These are phyloP conservation scores for Andrena chrysosceles DNA, from an alignment of 2,888 invertebrate species.

Conservation along the genomic window DNA sequence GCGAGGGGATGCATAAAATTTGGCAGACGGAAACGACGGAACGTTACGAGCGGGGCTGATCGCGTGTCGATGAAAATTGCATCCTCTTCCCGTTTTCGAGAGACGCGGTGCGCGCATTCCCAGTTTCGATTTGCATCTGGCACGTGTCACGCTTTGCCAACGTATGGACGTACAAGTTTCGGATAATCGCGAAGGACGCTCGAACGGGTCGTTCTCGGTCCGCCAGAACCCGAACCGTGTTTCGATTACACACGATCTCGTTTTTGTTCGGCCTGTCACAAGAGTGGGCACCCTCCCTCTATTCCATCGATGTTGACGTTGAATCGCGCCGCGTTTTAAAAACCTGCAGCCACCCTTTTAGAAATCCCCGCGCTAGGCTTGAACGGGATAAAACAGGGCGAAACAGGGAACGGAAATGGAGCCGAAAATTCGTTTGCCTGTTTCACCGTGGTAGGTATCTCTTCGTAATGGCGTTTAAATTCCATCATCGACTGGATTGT, in stretches of 20 bases:
- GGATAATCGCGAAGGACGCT: constrained; percentile 61
- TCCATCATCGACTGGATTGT: neutral
- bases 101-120: constrained; percentile 40
- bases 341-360: constrained; percentile 42
- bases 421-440: constrained; percentile 16
- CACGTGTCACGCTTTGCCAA: constrained; percentile 58
- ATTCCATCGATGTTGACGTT: constrained; percentile 23
- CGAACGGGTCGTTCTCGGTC: constrained; percentile 40
- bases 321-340: constrained; percentile 26
- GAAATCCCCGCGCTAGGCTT: neutral
- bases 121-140: constrained; percentile 58
- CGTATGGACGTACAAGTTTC: constrained; percentile 36
- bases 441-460: neutral
- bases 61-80: constrained; percentile 53
- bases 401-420: neutral
- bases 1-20: constrained; percentile 43
- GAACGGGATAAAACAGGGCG: neutral
- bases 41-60: constrained; percentile 17
- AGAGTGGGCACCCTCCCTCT: neutral
- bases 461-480: neutral
- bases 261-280: constrained; percentile 51
- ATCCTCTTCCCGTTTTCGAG: constrained; percentile 33
- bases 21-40: constrained; percentile 22
- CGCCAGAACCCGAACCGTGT: constrained; percentile 33
- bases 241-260: constrained; percentile 63